phyloP scores from a whole-genome alignment of 1,140 invertebrate species.

The Spodoptera frugiperda region DNA sequence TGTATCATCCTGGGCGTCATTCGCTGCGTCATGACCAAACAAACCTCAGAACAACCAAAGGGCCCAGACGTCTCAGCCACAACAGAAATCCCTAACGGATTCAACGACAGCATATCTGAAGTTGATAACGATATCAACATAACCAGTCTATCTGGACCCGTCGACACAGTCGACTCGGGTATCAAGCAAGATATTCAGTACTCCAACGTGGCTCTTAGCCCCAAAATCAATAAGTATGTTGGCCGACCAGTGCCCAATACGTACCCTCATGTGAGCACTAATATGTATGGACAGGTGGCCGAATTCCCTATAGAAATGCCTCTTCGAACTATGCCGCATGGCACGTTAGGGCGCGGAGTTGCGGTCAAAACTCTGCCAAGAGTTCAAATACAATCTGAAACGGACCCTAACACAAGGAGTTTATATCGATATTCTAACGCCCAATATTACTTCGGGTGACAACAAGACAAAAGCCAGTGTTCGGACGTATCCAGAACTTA shows the following conservation, averaged over 20 bases:
- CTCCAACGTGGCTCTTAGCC: constrained; percentile 77
- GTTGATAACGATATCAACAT: constrained; percentile 86
- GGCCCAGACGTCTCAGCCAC: constrained; percentile 84
- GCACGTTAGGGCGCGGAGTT: constrained; percentile 80
- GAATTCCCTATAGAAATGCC: constrained; percentile 85
- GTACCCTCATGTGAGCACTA: constrained; percentile 82
- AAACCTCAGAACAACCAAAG: constrained; percentile 76
- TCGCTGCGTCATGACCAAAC: constrained; percentile 73
- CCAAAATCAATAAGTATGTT: constrained; percentile 82
- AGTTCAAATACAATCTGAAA: constrained; percentile 80
- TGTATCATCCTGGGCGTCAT: constrained; percentile 71
- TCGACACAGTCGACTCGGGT: constrained; percentile 79
- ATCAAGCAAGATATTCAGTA: constrained; percentile 82
- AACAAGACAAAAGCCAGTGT: constrained; percentile 78
- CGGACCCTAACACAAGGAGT: constrained; percentile 82
- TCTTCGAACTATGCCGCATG: constrained; percentile 81
- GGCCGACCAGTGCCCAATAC: constrained; percentile 82
- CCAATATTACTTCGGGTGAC: constrained; percentile 86
- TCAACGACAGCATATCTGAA: constrained; percentile 86
- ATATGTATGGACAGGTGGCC: constrained; percentile 84
- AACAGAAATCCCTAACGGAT: constrained; percentile 84
- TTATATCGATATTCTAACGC: constrained; percentile 86
- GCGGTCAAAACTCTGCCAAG: constrained; percentile 80
- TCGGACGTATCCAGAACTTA: constrained; percentile 85
- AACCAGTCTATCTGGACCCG: constrained; percentile 79